Conservation (phyloP, 2,113 vertebrate species). For the Mormoops blainvillei region DNA sequence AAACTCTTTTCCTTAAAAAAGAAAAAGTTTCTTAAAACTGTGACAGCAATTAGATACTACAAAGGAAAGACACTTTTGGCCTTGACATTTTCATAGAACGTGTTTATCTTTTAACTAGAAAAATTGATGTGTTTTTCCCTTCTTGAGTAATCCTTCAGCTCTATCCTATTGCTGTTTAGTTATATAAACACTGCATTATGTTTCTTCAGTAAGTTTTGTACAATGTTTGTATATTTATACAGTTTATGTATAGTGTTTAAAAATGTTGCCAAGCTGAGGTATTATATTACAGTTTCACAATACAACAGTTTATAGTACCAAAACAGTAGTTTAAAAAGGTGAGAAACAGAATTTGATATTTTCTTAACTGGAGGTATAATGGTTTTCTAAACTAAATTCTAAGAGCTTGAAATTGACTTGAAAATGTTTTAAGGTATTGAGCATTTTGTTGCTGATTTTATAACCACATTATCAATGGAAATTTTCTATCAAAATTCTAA, state of each 20-base stretch:
- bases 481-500: background rate
- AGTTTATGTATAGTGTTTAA: background rate
- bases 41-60: background rate
- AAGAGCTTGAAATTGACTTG: background rate
- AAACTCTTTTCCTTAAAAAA: background rate
- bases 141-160: background rate
- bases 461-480: background rate
- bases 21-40: background rate
- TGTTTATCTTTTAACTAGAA: constrained; percentile 35
- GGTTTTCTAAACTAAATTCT: constrained; percentile 1
- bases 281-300: background rate
- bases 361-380: background rate
- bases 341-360: background rate
- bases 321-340: background rate
- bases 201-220: background rate
- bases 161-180: background rate
- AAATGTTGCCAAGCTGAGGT: background rate
- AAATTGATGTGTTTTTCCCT: background rate
- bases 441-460: background rate
- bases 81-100: constrained; percentile 37
- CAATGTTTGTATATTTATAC: background rate
- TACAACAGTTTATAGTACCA: background rate
- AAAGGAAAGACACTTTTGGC: background rate
- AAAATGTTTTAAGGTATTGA: background rate
- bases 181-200: background rate